phyloP scores from a whole-genome alignment of 2,888 invertebrate genomes.

The Lottia scabra region DNA sequence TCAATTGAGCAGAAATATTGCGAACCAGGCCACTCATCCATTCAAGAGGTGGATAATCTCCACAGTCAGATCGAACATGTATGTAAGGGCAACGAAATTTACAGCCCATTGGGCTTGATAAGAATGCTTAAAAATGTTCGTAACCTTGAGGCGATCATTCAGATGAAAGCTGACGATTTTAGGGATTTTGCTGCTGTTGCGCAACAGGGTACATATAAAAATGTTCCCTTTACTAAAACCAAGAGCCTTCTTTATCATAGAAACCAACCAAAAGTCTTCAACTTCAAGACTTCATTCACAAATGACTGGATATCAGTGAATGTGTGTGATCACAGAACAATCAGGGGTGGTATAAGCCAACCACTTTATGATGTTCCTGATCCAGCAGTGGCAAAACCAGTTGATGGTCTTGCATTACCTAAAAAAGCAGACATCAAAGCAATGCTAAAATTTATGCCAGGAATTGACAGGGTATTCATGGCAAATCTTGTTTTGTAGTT shows the following conservation, averaged over 20 bases:
- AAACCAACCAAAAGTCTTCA: not conserved
- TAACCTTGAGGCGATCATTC: not conserved
- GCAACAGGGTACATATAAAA: not conserved
- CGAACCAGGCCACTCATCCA: no score
- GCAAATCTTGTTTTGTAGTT: not conserved
- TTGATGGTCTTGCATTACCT: not conserved
- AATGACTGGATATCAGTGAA: not conserved
- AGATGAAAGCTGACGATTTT: not conserved
- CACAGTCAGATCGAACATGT: no score
- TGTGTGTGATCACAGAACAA: not conserved
- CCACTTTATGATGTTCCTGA: not conserved
- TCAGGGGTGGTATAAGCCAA: not conserved
- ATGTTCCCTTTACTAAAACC: not conserved
- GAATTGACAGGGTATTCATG: not conserved
- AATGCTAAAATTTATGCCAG: not conserved
- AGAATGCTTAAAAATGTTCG: not conserved
- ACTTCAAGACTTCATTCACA: not conserved
- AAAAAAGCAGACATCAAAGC: not conserved
- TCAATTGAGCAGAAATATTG: no score
- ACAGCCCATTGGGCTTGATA: not conserved
- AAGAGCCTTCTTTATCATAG: not conserved
- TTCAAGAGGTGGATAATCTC: no score
- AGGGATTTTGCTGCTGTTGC: not conserved
- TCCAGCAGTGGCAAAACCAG: not conserved
- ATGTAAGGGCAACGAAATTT: not conserved